Percentiles rank a stretch among this genome's conserved stretches.
phyloP scores from a whole-genome alignment of 2,797 vertebrate genomes.

The Buceros bicornis region DNA sequence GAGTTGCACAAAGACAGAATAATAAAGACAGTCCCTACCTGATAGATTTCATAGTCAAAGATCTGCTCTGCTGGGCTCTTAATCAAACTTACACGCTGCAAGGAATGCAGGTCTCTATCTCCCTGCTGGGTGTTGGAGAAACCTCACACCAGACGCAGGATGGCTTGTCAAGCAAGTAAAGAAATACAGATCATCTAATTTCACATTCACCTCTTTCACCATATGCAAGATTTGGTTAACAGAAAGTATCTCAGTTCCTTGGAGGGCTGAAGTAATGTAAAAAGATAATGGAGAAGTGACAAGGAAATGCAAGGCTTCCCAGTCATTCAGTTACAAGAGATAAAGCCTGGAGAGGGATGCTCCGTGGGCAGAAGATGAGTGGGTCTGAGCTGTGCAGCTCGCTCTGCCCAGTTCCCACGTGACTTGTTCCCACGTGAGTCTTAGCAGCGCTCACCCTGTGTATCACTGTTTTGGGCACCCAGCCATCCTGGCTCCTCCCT shows the following conservation, averaged over 20 bases:
- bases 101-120: not conserved
- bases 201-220: not conserved
- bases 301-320: not conserved
- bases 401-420: not conserved
- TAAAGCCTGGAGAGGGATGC: not conserved
- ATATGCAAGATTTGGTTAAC: not conserved
- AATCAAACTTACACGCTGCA: not conserved
- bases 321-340: not conserved
- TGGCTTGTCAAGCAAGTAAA: not conserved
- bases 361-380: not conserved
- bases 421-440: not conserved
- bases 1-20: not conserved
- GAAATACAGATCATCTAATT: not conserved
- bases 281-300: not conserved
- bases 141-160: not conserved
- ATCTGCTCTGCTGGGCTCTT: constrained; percentile 2
- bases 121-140: not conserved
- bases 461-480: not conserved
- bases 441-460: rapidly evolving
- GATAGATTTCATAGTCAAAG: not conserved
- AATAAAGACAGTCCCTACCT: constrained; percentile 17
- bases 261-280: not conserved
- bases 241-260: constrained; percentile 5
- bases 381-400: not conserved
- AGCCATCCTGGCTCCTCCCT: constrained; percentile 24